Evolutionary conservation across 2,888 invertebrate species (phyloP), one percentile per base, ranked within the genome.

Genomic region (Ormyrus nitidulus): DNA sequence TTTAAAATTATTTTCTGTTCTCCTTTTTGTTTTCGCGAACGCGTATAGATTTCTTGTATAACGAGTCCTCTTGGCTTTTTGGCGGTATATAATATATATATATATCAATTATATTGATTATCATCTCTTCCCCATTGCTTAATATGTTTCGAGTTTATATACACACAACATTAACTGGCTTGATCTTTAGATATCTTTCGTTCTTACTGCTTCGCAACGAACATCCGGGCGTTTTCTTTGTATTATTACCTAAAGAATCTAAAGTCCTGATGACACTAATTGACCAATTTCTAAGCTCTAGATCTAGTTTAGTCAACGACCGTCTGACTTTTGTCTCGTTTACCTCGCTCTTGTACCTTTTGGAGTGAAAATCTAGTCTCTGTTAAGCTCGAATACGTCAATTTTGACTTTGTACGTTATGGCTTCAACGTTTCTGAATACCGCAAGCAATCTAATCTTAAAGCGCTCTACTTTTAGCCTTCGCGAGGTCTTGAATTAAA

Each of bases 281-380:
- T 79, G 79, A 81, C 81, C 78, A 61, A 79, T 77, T 77, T 70
- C 78, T 81, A 81, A 81, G 75, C 78, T 81, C 75, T 81, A 81
- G 75, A 70, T 75, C 71, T 81, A 81, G 48, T 75, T 71, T 78
- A 72, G 54, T 78, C 59, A 49, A 78, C 61, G 53, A 81, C 51
- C 70, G 48, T 53, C 56, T 73, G 71, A 72, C 75, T 68, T 11
- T 61, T 56, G 46, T 34, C 61, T 54, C 56, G 54, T 46, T 51
- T 74, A 48, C 68, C 53, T 54, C 51, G 61, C 49, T 74, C 51
- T 44, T 44, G 44, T n/a, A 56, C 53, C 73, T 46, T 77, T 81
- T 78, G 80, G 77, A 80, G 80, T 80, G 80, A 77, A 80, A 79
- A 80, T 77, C 72, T 80, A 77, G 58, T 58, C 58, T 34, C 66